Conservation (phyloP, 2,797 vertebrate genomes). For the Tadarida brasiliensis region DNA sequence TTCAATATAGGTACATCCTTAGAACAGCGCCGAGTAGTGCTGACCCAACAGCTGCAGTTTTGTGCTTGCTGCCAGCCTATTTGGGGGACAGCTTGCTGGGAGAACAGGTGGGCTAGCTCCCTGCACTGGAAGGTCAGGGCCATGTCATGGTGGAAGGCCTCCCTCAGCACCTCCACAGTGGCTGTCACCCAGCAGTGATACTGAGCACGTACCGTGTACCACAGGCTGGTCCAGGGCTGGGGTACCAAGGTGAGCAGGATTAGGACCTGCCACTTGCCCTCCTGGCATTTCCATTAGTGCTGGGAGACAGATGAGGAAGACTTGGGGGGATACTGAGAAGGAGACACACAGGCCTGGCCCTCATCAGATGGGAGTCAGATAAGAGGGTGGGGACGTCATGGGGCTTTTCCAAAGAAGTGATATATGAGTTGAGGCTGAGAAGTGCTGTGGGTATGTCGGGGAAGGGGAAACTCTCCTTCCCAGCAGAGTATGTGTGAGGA, state of each 20-base stretch:
- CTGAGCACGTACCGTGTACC: not conserved
- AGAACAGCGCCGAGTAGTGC: not conserved
- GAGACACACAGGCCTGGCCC: not conserved
- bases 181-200: not conserved
- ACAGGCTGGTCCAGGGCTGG: not conserved
- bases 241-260: not conserved
- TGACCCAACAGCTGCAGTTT: not conserved
- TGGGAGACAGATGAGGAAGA: not conserved
- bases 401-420: not conserved
- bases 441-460: not conserved
- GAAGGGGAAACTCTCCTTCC: not conserved
- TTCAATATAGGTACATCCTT: not conserved
- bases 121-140: not conserved
- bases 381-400: accelerated
- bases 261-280: not conserved
- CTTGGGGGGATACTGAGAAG: no score
- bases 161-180: not conserved
- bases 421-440: not conserved
- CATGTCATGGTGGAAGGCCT: not conserved
- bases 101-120: not conserved
- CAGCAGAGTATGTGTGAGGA: not conserved
- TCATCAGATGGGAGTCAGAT: not conserved
- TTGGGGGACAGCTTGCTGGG: not conserved
- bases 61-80: not conserved
- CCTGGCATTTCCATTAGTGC: not conserved